Evolutionary conservation across 2,113 vertebrate species (phyloP).

Genomic region (Tonatia bakeri): DNA sequence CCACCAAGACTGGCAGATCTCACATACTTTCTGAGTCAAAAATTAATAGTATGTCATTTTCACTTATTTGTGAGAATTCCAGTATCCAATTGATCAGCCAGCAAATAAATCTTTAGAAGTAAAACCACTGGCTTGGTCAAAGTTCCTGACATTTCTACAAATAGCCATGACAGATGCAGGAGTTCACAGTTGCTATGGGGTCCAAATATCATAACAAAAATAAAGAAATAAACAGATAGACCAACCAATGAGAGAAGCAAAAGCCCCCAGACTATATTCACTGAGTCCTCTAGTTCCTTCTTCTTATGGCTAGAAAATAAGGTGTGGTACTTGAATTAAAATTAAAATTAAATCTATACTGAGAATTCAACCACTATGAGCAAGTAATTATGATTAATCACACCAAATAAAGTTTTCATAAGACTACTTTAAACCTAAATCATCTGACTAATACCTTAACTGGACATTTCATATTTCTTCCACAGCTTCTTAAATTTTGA

Average conservation of each 20-base stretch:
- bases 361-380: slow-evolving; percentile 17
- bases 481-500: slow-evolving; percentile 29
- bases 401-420: slow-evolving; percentile 48
- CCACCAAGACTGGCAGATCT: neutral
- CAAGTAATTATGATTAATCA: slow-evolving; percentile 49
- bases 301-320: slow-evolving; percentile 43
- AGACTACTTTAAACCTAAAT: neutral
- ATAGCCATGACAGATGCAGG: neutral
- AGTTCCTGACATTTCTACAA: slow-evolving; percentile 1
- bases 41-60: neutral
- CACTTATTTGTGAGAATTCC: slow-evolving; percentile 14
- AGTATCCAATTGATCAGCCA: neutral
- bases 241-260: neutral
- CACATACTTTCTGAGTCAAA: neutral
- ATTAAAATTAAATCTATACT: slow-evolving; percentile 36
- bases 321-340: slow-evolving; percentile 29
- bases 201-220: slow-evolving; percentile 4
- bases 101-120: slow-evolving; percentile 8
- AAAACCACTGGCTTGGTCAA: neutral
- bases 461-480: neutral
- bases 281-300: neutral
- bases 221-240: neutral
- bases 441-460: slow-evolving; percentile 41
- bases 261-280: neutral
- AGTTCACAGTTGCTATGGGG: neutral